Base-by-base conservation (phyloP, 2,888 invertebrate genomes). In the Dynastes maya region DNA sequence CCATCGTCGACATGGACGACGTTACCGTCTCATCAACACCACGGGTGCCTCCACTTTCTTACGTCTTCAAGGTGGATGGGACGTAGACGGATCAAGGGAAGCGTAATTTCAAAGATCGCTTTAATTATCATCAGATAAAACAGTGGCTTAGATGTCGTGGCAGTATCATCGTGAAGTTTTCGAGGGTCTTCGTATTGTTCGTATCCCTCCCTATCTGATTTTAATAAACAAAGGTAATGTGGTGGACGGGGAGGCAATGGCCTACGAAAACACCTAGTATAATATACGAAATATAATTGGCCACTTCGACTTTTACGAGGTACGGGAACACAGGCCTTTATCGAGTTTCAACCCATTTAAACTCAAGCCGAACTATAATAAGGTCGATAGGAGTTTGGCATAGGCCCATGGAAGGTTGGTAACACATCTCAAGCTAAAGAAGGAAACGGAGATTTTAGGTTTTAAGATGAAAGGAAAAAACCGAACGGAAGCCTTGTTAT, bases 281-380 rank as follows among this genome's bases (percentile, higher is more conserved):
- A 8, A 65, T 63, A 65, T 11, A 58, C 72, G 61, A 72, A 72
- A 72, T 72, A 72, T 61, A 72, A 72, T 72, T 72, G 61, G 58
- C 16, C 72, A 40, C 55, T 55, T 61, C 27, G 40, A 72, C 61
- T 72, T 72, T 72, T 72, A 72, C 58, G 72, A 72, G 58, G 61
- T 11, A 72, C 29, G 29, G 45, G 11, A 40, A 40, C 45, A 27
- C 9, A 27, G 72, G 40, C 11, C 37, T 58, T 72, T 61, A 72
- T 22, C 61, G 61, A 61, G 72, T 72, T 53, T 53, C n/a, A n/a
- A 53, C 49, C 55, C 58, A 40, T 72, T 58, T 61, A 61, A 72
- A 72, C 37, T 40, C 40, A 45, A 72, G 58, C 11, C 45, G n/a
- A 72, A 61, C 58, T 72, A 72, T 72, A 71, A 55, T 22, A 58